A percentile compares a stretch with the other conserved stretches of the same genome.
phyloP scores from a whole-genome alignment of 2,888 invertebrate species.

The Acleris literana region DNA sequence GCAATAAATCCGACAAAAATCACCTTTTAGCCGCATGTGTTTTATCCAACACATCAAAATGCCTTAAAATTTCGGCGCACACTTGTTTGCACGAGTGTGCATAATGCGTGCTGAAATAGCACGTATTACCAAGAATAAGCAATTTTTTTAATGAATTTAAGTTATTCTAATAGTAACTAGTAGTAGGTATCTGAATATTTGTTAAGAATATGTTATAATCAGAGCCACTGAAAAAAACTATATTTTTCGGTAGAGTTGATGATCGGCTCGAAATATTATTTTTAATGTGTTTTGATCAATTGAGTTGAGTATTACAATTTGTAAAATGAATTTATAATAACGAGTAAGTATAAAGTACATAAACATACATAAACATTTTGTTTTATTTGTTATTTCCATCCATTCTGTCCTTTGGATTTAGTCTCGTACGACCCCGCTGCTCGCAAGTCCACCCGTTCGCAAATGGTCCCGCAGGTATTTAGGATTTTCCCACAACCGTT shows the following conservation, averaged over 20 bases:
- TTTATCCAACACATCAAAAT: constrained; percentile 13
- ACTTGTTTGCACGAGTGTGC: background rate
- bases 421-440: too few species aligned
- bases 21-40: constrained; percentile 34
- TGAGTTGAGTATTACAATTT: constrained; percentile 72
- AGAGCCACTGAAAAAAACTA: constrained; percentile 5
- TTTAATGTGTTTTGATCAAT: constrained; percentile 47
- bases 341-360: constrained; percentile 71
- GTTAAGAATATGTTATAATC: constrained; percentile 20
- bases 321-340: constrained; percentile 78
- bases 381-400: background rate
- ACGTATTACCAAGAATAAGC: background rate
- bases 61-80: constrained; percentile 7
- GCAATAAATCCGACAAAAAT: constrained; percentile 21
- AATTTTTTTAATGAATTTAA: constrained; percentile 10
- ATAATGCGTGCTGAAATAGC: background rate
- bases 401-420: too few species aligned
- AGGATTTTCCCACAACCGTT: too few species aligned
- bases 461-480: too few species aligned
- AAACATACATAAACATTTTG: constrained; percentile 38
- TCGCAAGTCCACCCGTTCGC: too few species aligned
- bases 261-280: constrained; percentile 46
- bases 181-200: constrained; percentile 18
- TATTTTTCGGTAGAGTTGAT: background rate
- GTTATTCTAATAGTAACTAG: constrained; percentile 21